Base-by-base conservation (phyloP, 2,888 invertebrate species). In the Lydus trimaculatus region DNA sequence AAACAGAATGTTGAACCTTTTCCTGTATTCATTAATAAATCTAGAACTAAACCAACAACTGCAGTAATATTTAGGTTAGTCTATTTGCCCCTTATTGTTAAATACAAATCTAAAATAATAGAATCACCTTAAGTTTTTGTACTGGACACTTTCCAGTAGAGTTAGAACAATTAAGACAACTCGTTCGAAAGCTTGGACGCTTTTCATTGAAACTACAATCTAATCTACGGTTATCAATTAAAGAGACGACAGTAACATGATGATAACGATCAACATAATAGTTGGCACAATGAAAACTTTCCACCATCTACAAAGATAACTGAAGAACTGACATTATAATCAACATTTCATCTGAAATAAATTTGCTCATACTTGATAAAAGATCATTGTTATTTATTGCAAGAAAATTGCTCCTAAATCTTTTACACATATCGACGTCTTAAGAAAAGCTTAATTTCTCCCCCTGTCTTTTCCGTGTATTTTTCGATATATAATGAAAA, bases 401-500 rank as follows among this genome's bases (percentile, higher is more conserved):
- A 17, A 8, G 43, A 43, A 43, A 6, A 43, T 17, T 17, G 43
- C 7, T 17, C 43, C 6, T 43, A 43, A 43, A 8, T 43, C 43
- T n/a, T 43, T 17, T n/a, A n/a, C 8, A 7, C 17, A 7, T 43
- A 17, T 43, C 43, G 17, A 43, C 17, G 5, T 43, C 11, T 13
- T 17, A 13, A 43, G 43, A 36, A 5, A 36, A 7, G 6, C n/a
- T 43, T 8, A 43, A 43, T 0, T 43, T 43, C 13, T 17, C n/a
- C 13, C 7, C n/a, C 43, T 43, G 17, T 43, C n/a, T 17, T 17
- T 8, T 5, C 8, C n/a, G 1, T 17, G 1, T 43, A 43, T 52
- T 52, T 52, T 23, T 23, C 11, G 23, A 23, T 52, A 52, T 52
- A 52, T 52, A 52, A 52, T 52, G 48, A 52, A 52, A 52, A 52